Conservation (phyloP, 2,888 invertebrate species). For the Geophilus truncorum region DNA sequence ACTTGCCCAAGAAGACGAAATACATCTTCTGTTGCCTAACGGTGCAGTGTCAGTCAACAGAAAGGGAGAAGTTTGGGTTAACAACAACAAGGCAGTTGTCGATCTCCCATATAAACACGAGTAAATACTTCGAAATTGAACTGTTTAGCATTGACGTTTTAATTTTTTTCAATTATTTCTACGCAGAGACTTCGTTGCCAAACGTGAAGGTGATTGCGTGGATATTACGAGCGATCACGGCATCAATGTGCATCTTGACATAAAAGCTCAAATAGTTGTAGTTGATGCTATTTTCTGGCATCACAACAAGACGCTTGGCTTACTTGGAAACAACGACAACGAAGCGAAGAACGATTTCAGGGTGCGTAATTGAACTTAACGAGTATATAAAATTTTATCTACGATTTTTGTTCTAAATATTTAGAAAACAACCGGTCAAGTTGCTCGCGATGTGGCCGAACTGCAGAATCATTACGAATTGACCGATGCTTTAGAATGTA, state of each 20-base stretch:
- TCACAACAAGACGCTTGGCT: conserved; percentile 29
- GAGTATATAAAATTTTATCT: not conserved
- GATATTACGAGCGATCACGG: not conserved
- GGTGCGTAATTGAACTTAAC: not conserved
- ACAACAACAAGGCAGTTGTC: not conserved
- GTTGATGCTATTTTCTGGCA: conserved; percentile 3
- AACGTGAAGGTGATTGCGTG: not conserved
- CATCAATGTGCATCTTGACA: not conserved
- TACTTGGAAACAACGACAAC: conserved; percentile 32
- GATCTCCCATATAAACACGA: not conserved
- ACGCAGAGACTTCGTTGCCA: not conserved
- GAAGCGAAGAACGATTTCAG: conserved; percentile 26
- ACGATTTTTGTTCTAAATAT: not conserved
- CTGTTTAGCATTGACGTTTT: no score
- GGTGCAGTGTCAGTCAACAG: not conserved
- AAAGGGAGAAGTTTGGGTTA: not conserved
- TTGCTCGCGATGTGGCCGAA: not conserved
- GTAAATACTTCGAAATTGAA: not conserved
- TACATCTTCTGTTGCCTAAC: conserved; percentile 1
- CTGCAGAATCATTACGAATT: not conserved
- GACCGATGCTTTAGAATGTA: not conserved
- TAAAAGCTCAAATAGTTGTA: not conserved
- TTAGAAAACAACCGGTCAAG: not conserved
- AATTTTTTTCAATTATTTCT: no score
- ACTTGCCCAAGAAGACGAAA: not conserved